A percentile compares a stretch with the other conserved stretches of the same genome.
These are phyloP conservation scores for Heliconius congener DNA, from an alignment of 1,140 invertebrate genomes.

Conservation along the genomic window DNA sequence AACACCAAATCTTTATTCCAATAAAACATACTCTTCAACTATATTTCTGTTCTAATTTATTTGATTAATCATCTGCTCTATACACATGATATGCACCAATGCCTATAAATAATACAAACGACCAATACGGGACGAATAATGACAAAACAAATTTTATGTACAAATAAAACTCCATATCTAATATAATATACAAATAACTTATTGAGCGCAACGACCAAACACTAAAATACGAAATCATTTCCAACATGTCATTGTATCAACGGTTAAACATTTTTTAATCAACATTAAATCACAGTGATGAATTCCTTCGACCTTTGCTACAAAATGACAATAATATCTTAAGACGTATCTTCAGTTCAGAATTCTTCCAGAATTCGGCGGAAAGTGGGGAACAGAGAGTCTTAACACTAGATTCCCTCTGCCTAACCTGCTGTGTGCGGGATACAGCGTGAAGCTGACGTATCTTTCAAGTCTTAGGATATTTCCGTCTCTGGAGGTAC, in stretches of 20 bases:
- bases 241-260: slow-evolving; percentile 26
- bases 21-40: slow-evolving; percentile 56
- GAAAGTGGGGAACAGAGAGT: too few species aligned
- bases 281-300: slow-evolving; percentile 65
- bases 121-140: slow-evolving; percentile 54
- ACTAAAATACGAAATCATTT: slow-evolving; percentile 13
- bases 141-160: slow-evolving; percentile 53
- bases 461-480: slow-evolving; percentile 15
- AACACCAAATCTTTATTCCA: slow-evolving; percentile 22
- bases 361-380: too few species aligned
- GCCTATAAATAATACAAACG: slow-evolving; percentile 78
- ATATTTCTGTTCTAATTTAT: slow-evolving; percentile 79
- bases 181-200: slow-evolving; percentile 26
- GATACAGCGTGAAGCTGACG: neutral
- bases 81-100: slow-evolving; percentile 81
- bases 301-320: slow-evolving; percentile 3
- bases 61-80: slow-evolving; percentile 80
- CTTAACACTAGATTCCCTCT: too few species aligned
- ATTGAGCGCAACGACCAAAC: slow-evolving; percentile 50
- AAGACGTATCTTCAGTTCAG: slow-evolving; percentile 13
- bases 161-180: slow-evolving; percentile 37
- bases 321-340: slow-evolving; percentile 22
- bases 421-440: too few species aligned
- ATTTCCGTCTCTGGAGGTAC: slow-evolving; percentile 25
- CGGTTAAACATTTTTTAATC: slow-evolving; percentile 43